A percentile compares a stretch with the other conserved stretches of the same genome.
Conservation (phyloP, 2,113 vertebrate species). For the Meriones unguiculatus region DNA sequence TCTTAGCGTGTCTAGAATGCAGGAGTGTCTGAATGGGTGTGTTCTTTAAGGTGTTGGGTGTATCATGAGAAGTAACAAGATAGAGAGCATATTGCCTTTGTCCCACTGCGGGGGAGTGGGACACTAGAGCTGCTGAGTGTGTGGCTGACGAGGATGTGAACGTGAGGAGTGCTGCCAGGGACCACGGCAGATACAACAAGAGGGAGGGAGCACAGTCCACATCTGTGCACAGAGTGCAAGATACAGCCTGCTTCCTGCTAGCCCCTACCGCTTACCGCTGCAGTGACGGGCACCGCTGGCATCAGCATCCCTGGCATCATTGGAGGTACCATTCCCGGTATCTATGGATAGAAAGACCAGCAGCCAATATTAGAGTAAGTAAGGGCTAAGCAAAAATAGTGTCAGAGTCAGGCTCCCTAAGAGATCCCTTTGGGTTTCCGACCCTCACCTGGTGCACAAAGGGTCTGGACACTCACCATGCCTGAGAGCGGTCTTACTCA, state of each 20-base stretch:
- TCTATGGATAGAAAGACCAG: conserved; percentile 73
- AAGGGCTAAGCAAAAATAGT: not conserved
- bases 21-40: not conserved
- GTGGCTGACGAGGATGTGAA: not conserved
- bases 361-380: not conserved
- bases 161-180: not conserved
- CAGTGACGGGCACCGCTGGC: conserved; percentile 82
- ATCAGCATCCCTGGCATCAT: conserved; percentile 86
- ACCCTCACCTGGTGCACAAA: not conserved
- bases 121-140: not conserved
- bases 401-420: not conserved
- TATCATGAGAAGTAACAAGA: not conserved
- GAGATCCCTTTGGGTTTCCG: not conserved
- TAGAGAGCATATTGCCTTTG: not conserved
- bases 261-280: conserved; percentile 79
- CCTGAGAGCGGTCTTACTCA: not conserved
- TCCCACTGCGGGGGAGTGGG: not conserved
- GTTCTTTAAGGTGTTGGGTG: not conserved
- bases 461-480: not conserved
- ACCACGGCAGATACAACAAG: not conserved
- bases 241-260: conserved; percentile 39
- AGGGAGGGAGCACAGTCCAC: conserved; percentile 23
- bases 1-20: not conserved
- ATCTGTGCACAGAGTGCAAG: conserved; percentile 1
- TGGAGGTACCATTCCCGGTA: conserved; percentile 85